A percentile compares a stretch with the other conserved stretches of the same genome.
phyloP scores from a whole-genome alignment of 2,113 vertebrate species.

The Mastomys natalensis region DNA sequence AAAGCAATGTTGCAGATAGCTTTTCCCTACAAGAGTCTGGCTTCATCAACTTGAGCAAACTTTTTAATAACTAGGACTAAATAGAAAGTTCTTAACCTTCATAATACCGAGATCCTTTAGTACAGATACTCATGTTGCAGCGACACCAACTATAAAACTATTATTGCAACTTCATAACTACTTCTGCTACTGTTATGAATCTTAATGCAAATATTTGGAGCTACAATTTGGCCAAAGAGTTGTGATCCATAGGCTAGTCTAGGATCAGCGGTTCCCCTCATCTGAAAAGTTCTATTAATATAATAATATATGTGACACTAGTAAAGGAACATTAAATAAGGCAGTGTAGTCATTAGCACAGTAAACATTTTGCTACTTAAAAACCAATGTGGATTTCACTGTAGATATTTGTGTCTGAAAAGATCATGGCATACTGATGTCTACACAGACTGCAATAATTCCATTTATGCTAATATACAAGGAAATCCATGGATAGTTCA shows the following conservation, averaged over 20 bases:
- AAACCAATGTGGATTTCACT: slow-evolving; percentile 26
- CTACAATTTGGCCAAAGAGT: background rate
- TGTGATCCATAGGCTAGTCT: background rate
- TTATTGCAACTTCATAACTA: background rate
- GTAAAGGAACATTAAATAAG: slow-evolving; percentile 1
- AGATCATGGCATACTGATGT: background rate
- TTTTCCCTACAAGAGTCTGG: background rate
- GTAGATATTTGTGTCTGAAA: background rate
- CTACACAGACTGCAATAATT: background rate
- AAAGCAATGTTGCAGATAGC: background rate
- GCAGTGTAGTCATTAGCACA: background rate
- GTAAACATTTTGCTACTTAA: slow-evolving; percentile 4
- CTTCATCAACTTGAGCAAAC: background rate
- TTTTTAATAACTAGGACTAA: background rate
- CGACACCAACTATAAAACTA: background rate
- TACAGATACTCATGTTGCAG: background rate
- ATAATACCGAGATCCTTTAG: background rate
- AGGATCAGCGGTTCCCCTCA: background rate
- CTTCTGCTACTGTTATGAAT: background rate
- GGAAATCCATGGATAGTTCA: background rate
- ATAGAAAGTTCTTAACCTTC: background rate
- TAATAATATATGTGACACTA: background rate
- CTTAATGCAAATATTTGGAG: background rate
- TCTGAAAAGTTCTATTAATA: background rate
- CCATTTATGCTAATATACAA: background rate